These are phyloP conservation scores for Dasyornis broadbenti DNA, from an alignment of 2,113 vertebrate species.

Conservation along the genomic window DNA sequence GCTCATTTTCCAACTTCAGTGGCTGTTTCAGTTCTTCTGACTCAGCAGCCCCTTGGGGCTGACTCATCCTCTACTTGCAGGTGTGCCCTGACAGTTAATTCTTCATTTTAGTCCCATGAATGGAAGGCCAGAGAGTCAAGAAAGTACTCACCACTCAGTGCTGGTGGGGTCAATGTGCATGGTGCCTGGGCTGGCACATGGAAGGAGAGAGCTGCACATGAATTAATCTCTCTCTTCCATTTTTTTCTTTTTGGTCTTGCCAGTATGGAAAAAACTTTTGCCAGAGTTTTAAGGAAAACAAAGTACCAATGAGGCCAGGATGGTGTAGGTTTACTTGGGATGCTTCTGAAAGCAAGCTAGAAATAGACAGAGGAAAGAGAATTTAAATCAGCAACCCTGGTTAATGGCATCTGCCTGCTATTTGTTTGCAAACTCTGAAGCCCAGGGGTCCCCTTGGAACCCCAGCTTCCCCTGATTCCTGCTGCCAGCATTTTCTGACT, in stretches of 20 bases:
- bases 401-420: background rate
- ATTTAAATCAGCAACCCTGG: background rate
- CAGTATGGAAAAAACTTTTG: background rate
- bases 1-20: constrained; percentile 28
- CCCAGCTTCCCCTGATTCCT: background rate
- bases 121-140: background rate
- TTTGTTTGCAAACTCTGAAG: background rate
- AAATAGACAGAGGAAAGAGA: background rate
- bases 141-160: background rate
- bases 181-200: background rate
- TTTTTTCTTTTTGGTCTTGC: background rate
- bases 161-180: background rate
- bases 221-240: background rate
- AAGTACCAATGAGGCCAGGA: background rate
- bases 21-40: constrained; percentile 18
- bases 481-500: constrained; percentile 16
- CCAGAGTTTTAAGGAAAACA: background rate
- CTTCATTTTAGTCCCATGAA: background rate
- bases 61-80: constrained; percentile 54
- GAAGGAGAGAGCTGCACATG: background rate
- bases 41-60: constrained; percentile 35
- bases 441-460: background rate
- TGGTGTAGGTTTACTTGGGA: background rate
- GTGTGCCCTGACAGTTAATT: constrained; percentile 24
- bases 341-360: background rate